A percentile compares a stretch with the other conserved stretches of the same genome.
These are phyloP conservation scores for Novumbra hubbsi DNA, from an alignment of 2,797 vertebrate genomes.

Conservation along the genomic window DNA sequence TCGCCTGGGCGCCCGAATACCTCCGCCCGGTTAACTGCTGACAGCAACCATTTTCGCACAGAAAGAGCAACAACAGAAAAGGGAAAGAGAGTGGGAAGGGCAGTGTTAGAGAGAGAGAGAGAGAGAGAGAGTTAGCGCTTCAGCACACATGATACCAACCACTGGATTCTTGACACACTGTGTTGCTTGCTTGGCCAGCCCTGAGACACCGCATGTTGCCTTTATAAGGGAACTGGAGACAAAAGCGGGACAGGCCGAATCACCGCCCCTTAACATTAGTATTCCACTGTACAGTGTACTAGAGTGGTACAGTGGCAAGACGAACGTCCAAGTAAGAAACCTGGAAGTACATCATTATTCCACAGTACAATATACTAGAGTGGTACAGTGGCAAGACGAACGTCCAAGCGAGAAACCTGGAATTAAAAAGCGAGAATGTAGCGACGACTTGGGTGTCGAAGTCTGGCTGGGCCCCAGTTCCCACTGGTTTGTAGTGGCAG, in stretches of 20 bases:
- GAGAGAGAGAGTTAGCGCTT: constrained; percentile 17
- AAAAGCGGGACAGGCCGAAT: constrained; percentile 41
- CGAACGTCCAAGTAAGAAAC: no score
- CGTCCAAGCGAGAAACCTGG: no score
- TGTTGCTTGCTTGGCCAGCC: constrained; percentile 33
- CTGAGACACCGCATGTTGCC: constrained; percentile 47
- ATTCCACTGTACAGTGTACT: no score
- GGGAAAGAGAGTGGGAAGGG: constrained; percentile 24
- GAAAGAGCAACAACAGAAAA: constrained; percentile 41
- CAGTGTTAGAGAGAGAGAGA: constrained; percentile 16
- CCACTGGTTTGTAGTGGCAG: neutral
- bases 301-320: no score
- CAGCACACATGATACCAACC: constrained; percentile 34
- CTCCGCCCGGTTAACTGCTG: constrained; percentile 44
- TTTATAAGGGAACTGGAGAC: constrained; percentile 44
- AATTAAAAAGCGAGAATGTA: neutral
- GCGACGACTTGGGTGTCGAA: neutral
- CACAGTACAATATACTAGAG: no score
- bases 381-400: no score
- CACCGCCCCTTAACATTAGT: constrained; percentile 20
- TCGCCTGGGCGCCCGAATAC: constrained; percentile 26
- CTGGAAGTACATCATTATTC: neutral
- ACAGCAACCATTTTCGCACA: constrained; percentile 47
- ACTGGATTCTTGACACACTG: no score
- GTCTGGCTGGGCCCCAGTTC: neutral